Conservation (phyloP, 2,113 vertebrate genomes). For the Orthochromis indermauri region DNA sequence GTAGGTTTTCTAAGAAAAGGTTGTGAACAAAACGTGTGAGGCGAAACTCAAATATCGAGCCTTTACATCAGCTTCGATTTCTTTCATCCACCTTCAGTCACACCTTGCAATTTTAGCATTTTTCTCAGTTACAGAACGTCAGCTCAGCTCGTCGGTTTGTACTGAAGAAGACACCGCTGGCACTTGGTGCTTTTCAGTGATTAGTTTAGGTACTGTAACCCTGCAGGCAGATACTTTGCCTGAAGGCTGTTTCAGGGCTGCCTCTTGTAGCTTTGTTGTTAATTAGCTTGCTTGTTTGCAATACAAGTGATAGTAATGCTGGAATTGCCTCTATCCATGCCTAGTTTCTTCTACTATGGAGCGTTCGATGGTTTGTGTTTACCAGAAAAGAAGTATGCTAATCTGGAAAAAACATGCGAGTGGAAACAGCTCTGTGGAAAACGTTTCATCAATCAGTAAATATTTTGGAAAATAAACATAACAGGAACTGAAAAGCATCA, state of each 20-base stretch:
- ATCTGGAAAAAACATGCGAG: background rate
- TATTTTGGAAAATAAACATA: background rate
- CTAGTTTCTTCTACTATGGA: background rate
- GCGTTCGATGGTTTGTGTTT: background rate
- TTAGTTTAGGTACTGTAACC: slow-evolving; percentile 15
- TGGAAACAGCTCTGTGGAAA: background rate
- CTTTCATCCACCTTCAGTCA: background rate
- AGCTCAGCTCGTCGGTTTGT: background rate
- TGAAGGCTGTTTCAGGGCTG: background rate
- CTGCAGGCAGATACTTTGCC: background rate
- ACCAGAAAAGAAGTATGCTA: background rate
- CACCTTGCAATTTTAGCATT: background rate
- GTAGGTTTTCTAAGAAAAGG: background rate
- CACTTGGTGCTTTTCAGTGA: background rate
- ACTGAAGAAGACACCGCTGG: background rate
- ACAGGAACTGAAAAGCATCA: background rate
- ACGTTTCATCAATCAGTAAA: background rate
- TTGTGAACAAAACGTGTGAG: background rate
- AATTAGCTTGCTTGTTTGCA: background rate
- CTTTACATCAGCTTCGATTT: background rate
- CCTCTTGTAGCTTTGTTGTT: slow-evolving; percentile 8
- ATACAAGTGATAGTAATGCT: background rate
- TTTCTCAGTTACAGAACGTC: background rate
- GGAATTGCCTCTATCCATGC: background rate
- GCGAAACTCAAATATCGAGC: background rate